Conservation (phyloP, 2,888 invertebrate species). For the Pharmacophagus antenor region DNA sequence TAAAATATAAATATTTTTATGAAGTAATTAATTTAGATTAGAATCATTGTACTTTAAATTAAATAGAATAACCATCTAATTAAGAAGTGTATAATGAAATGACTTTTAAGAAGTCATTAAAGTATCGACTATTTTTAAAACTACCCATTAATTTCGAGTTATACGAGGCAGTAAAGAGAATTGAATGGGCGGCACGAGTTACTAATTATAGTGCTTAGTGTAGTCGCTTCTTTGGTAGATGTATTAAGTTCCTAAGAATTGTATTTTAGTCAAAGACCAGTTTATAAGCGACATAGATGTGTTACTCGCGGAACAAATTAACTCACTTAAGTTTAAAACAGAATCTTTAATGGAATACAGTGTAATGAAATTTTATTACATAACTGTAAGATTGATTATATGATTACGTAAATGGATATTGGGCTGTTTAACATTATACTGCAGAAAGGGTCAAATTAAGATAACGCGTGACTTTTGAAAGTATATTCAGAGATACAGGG, state of each 20-base stretch:
- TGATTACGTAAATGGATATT: too few relatives aligned
- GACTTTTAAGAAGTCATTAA: constrained; percentile 30
- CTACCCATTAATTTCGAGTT: constrained; percentile 49
- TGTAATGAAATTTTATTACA: too few relatives aligned
- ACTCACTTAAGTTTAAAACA: not conserved
- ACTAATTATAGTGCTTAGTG: constrained; percentile 35
- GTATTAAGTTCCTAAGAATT: constrained; percentile 29
- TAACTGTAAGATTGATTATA: too few relatives aligned
- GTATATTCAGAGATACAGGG: not conserved
- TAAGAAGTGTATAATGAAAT: constrained; percentile 17
- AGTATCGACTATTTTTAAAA: constrained; percentile 45
- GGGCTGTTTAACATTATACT: too few relatives aligned
- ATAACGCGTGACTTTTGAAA: not conserved
- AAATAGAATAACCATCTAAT: constrained; percentile 1
- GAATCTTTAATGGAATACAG: too few relatives aligned
- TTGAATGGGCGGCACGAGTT: constrained; percentile 50
- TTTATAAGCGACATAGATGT: not conserved
- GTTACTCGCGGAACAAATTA: not conserved
- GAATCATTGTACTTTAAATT: not conserved
- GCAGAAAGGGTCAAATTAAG: not conserved
- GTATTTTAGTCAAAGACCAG: constrained; percentile 14
- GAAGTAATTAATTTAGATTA: not conserved
- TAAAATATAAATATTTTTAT: not conserved
- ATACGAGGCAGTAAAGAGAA: constrained; percentile 35
- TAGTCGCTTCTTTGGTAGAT: constrained; percentile 34